Percentiles rank a stretch among this genome's conserved stretches.
Conservation (phyloP, 2,797 vertebrate genomes). For the Mus caroli region DNA sequence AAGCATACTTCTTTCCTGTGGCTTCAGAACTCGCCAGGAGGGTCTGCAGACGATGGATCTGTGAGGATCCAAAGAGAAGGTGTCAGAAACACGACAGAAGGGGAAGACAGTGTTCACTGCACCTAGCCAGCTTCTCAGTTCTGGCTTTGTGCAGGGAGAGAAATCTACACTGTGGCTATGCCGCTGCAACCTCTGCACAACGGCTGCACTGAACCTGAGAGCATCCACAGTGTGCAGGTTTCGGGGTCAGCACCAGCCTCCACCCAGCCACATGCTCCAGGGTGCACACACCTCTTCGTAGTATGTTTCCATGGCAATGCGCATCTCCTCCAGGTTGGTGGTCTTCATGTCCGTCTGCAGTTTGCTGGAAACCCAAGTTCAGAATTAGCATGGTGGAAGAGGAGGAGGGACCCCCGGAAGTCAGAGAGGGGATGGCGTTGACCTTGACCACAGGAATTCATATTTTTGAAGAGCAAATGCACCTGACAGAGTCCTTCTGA, state of each 20-base stretch:
- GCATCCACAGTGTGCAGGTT: neutral
- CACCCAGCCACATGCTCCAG: neutral
- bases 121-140: neutral
- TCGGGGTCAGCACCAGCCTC: neutral
- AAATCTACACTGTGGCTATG: neutral
- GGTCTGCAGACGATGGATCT: constrained; percentile 91
- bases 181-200: fast-evolving
- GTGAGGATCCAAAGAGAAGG: constrained; percentile 52
- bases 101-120: neutral
- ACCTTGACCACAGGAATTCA: neutral
- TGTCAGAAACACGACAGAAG: neutral
- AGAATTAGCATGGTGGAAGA: neutral
- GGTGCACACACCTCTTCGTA: constrained; percentile 92
- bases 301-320: constrained; percentile 93
- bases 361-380: constrained; percentile 89
- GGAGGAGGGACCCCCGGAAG: fast-evolving
- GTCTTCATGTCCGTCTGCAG: constrained; percentile 94
- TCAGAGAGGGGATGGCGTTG: neutral
- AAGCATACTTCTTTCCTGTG: constrained; percentile 92
- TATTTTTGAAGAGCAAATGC: neutral
- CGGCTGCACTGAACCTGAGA: neutral
- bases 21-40: constrained; percentile 90
- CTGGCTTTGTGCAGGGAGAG: neutral
- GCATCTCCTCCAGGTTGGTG: constrained; percentile 94
- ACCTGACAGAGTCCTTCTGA: neutral